These are phyloP conservation scores for Trichosurus vulpecula DNA, from an alignment of 2,797 vertebrate genomes.

Conservation along the genomic window DNA sequence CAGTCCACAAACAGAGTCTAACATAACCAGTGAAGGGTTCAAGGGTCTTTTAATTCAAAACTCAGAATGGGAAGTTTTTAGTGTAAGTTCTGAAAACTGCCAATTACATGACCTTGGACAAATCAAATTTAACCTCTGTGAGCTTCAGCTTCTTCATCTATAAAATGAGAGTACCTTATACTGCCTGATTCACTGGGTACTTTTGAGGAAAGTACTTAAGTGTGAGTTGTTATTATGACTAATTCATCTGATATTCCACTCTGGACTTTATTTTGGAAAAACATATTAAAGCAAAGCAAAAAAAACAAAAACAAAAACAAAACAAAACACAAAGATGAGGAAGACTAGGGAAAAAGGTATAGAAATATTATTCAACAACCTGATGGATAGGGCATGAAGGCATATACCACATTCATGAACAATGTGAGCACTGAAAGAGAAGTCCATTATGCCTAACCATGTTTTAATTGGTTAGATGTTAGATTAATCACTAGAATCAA, in stretches of 20 bases:
- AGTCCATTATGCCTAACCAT: conserved; percentile 71
- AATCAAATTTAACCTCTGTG: not conserved
- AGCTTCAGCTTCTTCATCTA: not conserved
- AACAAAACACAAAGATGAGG: not conserved
- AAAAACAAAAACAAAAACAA: conserved; percentile 51
- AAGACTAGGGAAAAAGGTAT: conserved; percentile 75
- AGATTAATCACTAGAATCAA: conserved; percentile 83
- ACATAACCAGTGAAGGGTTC: not conserved
- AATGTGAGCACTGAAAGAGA: conserved; percentile 79
- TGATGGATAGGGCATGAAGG: conserved; percentile 85
- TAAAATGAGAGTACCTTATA: not conserved
- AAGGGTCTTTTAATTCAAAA: not conserved
- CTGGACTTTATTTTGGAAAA: not conserved
- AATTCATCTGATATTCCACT: not conserved
- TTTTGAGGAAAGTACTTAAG: not conserved
- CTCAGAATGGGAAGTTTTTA: not conserved
- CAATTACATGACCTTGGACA: not conserved
- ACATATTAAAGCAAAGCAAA: not conserved
- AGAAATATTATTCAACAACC: conserved; percentile 72
- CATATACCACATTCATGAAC: conserved; percentile 84
- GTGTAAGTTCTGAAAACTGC: not conserved
- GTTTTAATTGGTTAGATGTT: conserved; percentile 79
- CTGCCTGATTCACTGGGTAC: not conserved
- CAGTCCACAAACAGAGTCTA: not conserved
- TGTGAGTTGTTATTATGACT: not conserved